phyloP scores from a whole-genome alignment of 2,888 invertebrate species.

The Schizaphis graminum region DNA sequence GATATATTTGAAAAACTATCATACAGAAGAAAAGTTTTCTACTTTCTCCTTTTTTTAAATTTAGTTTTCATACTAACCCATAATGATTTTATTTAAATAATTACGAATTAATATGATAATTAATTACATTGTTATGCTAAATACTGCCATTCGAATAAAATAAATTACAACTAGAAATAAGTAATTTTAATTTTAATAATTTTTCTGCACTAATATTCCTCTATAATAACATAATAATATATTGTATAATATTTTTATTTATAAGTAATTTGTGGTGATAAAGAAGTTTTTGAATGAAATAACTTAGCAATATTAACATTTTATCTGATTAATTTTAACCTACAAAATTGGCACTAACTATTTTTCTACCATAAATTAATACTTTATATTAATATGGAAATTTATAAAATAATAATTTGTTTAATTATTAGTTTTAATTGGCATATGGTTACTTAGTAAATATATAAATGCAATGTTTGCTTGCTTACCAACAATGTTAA shows the following conservation, averaged over 20 bases:
- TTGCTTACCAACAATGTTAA: not conserved
- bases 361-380: not conserved
- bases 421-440: not conserved
- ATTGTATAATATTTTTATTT: not conserved
- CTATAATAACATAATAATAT: not conserved
- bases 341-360: not conserved
- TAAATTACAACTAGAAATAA: not conserved
- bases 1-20: too few relatives aligned
- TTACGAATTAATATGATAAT: not conserved
- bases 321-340: not conserved
- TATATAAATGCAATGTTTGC: not conserved
- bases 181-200: not conserved
- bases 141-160: not conserved
- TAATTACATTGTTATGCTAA: not conserved
- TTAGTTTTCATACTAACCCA: not conserved
- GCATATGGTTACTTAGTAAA: not conserved
- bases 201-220: not conserved
- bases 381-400: not conserved
- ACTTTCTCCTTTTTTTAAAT: not conserved
- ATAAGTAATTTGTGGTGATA: not conserved
- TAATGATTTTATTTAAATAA: not conserved
- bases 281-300: not conserved
- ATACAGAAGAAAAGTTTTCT: too few relatives aligned
- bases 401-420: not conserved
- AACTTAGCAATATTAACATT: not conserved